Conservation (phyloP, 2,888 invertebrate genomes). For the Patella depressa region DNA sequence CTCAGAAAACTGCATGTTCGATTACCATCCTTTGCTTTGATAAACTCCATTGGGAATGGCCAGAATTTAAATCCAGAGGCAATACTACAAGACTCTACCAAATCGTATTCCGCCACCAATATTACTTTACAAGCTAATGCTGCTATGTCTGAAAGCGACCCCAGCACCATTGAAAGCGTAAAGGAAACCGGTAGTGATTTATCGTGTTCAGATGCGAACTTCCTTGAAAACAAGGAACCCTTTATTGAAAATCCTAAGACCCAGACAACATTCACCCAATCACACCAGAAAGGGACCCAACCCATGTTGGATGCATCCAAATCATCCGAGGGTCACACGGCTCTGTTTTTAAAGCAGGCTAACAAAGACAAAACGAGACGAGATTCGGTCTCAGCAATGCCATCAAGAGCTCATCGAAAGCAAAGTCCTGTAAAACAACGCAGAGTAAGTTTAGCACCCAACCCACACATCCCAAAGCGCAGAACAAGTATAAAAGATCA, state of each 20-base stretch:
- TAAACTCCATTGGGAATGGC: not conserved
- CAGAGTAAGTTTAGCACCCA: slow-evolving; percentile 12
- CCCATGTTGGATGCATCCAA: no score
- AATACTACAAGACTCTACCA: not conserved
- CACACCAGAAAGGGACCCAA: no score
- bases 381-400: slow-evolving; percentile 17
- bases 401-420: not conserved
- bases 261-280: no score
- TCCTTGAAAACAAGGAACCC: no score
- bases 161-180: not conserved
- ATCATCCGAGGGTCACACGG: no score
- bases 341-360: not conserved
- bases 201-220: not conserved
- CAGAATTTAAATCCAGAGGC: not conserved
- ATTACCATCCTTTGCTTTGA: not conserved
- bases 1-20: not conserved
- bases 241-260: no score
- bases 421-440: slow-evolving; percentile 8
- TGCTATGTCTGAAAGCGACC: not conserved
- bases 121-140: not conserved
- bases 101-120: not conserved
- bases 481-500: slow-evolving; percentile 17
- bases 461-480: slow-evolving; percentile 12
- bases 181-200: not conserved
- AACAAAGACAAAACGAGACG: slow-evolving; percentile 13